Conservation (phyloP, 2,888 invertebrate species). For the Mellilla xanthometata region DNA sequence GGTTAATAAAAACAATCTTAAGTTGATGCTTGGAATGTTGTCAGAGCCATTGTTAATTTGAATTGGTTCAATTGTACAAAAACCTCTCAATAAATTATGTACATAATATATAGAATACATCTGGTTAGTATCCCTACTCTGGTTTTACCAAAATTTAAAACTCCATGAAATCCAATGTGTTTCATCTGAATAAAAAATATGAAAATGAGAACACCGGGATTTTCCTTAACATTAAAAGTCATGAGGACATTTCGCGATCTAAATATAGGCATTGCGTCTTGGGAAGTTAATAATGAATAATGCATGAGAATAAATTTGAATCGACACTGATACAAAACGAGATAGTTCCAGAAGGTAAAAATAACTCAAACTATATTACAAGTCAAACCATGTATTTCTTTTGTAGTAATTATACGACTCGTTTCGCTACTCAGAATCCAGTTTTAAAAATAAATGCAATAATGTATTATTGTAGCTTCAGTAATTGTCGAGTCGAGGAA, state of each 20-base stretch:
- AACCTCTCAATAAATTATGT: too few species aligned
- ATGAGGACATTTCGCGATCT: not conserved
- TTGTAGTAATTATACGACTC: not conserved
- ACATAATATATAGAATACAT: too few species aligned
- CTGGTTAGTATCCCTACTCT: too few species aligned
- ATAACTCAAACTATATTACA: not conserved
- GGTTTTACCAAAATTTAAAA: too few species aligned
- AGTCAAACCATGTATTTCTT: not conserved
- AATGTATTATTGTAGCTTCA: constrained; percentile 20
- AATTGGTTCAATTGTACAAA: too few species aligned
- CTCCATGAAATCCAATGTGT: too few species aligned
- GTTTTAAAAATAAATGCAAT: constrained; percentile 2
- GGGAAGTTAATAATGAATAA: constrained; percentile 5
- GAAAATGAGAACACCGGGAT: too few species aligned
- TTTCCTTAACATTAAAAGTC: not conserved
- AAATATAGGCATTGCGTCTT: not conserved
- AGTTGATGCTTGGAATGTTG: too few species aligned
- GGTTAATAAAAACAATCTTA: too few species aligned
- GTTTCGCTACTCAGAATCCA: not conserved
- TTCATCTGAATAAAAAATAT: too few species aligned
- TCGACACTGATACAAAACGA: not conserved
- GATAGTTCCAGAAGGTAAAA: not conserved
- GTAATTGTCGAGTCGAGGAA: constrained; percentile 17
- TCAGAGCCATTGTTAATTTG: too few species aligned
- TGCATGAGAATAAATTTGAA: constrained; percentile 4